A percentile compares a stretch with the other conserved stretches of the same genome.
Conservation (phyloP, 64 coral and sea anemone genomes). For the Trachythela sp. region DNA sequence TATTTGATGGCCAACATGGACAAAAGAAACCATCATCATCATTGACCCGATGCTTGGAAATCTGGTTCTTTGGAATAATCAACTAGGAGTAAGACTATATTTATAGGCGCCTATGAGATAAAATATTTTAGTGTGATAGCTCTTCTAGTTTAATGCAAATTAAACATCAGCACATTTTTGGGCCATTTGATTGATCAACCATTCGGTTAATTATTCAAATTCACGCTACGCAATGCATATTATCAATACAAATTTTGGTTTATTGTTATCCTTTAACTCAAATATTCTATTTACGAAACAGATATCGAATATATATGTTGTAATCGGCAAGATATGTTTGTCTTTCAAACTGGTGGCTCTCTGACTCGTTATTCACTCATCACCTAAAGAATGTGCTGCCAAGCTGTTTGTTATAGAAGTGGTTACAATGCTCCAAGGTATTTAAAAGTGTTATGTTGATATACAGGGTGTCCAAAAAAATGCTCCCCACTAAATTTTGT, state of each 20-base stretch:
- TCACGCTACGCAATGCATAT: no score
- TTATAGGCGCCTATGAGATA: neutral
- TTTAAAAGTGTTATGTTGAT: neutral
- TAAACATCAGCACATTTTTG: no score
- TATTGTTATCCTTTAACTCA: no score
- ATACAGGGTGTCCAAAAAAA: no score
- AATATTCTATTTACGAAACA: neutral
- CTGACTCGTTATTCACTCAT: neutral
- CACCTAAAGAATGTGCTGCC: slow-evolving; percentile 6
- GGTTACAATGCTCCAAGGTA: slow-evolving; percentile 17
- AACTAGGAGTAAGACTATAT: neutral
- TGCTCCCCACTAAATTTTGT: no score
- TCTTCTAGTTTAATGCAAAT: no score
- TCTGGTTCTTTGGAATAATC: neutral
- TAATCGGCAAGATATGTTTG: neutral
- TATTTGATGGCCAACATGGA: slow-evolving; percentile 7
- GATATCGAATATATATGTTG: slow-evolving; percentile 1
- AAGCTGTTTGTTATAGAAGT: neutral
- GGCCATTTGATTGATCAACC: no score
- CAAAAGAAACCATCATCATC: neutral
- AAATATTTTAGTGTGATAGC: no score
- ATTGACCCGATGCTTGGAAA: neutral
- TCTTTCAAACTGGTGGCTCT: neutral
- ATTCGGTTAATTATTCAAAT: no score
- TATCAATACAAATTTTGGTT: no score